phyloP scores from a whole-genome alignment of 2,797 vertebrate genomes.

The Leucoraja ocellata region DNA sequence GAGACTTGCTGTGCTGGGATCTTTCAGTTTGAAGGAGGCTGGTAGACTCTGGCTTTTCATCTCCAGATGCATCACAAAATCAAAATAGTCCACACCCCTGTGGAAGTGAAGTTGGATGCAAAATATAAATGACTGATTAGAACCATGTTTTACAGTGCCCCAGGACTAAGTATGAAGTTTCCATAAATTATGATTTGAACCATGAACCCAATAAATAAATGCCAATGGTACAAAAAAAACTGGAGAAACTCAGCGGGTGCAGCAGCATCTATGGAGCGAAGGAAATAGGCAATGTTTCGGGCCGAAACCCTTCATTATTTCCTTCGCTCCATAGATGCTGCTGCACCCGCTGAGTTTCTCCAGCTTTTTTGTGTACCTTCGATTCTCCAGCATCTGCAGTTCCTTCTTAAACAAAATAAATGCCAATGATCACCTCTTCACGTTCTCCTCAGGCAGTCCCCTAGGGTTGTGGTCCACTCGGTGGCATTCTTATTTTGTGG shows the following conservation, averaged over 20 bases:
- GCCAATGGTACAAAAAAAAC: not conserved
- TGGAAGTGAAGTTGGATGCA: not conserved
- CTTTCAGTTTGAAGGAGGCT: not conserved
- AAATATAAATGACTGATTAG: not conserved
- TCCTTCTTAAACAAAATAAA: not conserved
- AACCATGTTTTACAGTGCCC: not conserved
- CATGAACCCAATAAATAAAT: not conserved
- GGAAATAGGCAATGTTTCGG: too few species aligned
- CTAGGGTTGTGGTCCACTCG: too few species aligned
- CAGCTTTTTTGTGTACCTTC: too few species aligned
- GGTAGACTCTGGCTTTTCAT: not conserved
- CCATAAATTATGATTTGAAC: not conserved
- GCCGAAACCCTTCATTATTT: too few species aligned
- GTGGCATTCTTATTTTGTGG: too few species aligned
- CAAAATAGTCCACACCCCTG: not conserved
- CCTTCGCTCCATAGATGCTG: too few species aligned
- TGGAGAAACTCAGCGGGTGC: too few species aligned
- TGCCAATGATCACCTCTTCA: not conserved
- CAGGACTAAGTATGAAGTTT: not conserved
- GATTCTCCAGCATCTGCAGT: too few species aligned
- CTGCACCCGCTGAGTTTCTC: too few species aligned
- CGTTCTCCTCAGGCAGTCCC: not conserved
- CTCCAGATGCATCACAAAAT: not conserved
- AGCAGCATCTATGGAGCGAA: too few species aligned
- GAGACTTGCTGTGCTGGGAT: not conserved